Conservation (phyloP, 2,888 invertebrate species). For the Macrophya alboannulata region DNA sequence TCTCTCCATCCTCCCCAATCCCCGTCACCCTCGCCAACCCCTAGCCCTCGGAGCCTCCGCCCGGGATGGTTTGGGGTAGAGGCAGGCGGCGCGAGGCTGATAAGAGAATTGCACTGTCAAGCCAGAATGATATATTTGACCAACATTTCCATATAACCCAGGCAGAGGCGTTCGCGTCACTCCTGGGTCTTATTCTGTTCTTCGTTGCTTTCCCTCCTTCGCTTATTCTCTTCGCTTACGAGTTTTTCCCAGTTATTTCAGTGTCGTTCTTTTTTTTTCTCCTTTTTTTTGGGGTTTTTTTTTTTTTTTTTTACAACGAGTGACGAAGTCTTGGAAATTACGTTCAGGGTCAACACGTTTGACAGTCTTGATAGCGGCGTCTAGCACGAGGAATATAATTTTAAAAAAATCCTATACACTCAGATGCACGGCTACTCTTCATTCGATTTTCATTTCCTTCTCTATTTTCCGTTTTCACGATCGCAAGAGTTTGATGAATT, state of each 20-base stretch:
- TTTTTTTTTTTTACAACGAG: constrained; percentile 59
- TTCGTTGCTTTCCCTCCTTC: constrained; percentile 58
- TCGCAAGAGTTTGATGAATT: constrained; percentile 27
- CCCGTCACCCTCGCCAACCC: constrained; percentile 66
- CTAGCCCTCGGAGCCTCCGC: constrained; percentile 63
- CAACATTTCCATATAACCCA: constrained; percentile 90
- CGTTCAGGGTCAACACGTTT: constrained; percentile 72
- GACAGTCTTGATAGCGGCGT: constrained; percentile 68
- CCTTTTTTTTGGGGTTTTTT: constrained; percentile 42
- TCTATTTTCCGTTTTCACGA: background rate
- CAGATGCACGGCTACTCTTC: background rate
- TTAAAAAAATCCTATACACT: background rate
- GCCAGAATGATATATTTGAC: constrained; percentile 95
- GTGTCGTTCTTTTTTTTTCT: background rate
- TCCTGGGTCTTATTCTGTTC: constrained; percentile 68
- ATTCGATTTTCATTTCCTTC: background rate
- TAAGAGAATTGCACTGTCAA: constrained; percentile 96
- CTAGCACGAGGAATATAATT: background rate
- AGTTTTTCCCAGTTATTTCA: constrained; percentile 64
- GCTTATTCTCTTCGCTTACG: constrained; percentile 60
- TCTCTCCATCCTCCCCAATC: constrained; percentile 64
- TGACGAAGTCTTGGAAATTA: constrained; percentile 67
- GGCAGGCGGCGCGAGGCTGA: constrained; percentile 85
- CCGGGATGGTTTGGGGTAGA: constrained; percentile 75
- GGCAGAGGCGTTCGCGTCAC: constrained; percentile 76